phyloP scores from a whole-genome alignment of 1,140 invertebrate genomes.

The Drosophila bocqueti region DNA sequence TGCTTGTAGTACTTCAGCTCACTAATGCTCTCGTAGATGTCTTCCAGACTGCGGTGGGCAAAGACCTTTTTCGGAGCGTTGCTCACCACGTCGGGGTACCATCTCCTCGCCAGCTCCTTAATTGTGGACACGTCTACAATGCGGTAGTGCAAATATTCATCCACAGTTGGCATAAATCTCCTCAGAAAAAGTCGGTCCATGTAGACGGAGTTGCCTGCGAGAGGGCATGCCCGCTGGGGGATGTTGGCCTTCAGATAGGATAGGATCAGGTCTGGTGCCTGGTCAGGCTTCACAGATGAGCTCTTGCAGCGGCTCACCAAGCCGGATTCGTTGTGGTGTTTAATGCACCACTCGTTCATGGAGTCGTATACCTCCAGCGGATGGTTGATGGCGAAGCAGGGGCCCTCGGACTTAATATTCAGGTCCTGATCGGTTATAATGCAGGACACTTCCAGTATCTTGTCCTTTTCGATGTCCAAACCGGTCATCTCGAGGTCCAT shows the following conservation, averaged over 20 bases:
- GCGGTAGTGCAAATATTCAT: constrained; percentile 95
- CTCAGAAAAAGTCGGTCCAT: constrained; percentile 92
- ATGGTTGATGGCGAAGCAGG: constrained; percentile 93
- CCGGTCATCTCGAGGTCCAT: constrained; percentile 91
- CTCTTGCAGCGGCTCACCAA: constrained; percentile 89
- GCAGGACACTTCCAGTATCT: constrained; percentile 95
- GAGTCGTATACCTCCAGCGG: constrained; percentile 89
- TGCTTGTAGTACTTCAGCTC: constrained; percentile 92
- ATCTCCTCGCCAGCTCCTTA: constrained; percentile 93
- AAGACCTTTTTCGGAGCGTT: constrained; percentile 88
- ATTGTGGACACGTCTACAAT: constrained; percentile 96
- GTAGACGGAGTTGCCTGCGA: constrained; percentile 96
- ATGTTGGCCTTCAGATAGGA: constrained; percentile 90
- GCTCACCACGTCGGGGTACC: constrained; percentile 88
- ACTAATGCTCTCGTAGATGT: constrained; percentile 94
- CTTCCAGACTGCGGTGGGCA: constrained; percentile 91
- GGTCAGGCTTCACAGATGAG: constrained; percentile 88
- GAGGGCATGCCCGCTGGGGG: constrained; percentile 88
- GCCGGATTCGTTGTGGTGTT: constrained; percentile 91
- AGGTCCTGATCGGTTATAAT: constrained; percentile 94
- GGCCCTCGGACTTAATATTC: constrained; percentile 91
- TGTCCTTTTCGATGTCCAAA: constrained; percentile 90
- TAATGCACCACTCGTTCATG: constrained; percentile 94
- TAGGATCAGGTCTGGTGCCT: constrained; percentile 91
- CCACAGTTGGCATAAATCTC: constrained; percentile 91